A percentile compares a stretch with the other conserved stretches of the same genome.
Evolutionary conservation across 1,140 invertebrate species (phyloP).

Genomic region (Chionoecetes opilio): DNA sequence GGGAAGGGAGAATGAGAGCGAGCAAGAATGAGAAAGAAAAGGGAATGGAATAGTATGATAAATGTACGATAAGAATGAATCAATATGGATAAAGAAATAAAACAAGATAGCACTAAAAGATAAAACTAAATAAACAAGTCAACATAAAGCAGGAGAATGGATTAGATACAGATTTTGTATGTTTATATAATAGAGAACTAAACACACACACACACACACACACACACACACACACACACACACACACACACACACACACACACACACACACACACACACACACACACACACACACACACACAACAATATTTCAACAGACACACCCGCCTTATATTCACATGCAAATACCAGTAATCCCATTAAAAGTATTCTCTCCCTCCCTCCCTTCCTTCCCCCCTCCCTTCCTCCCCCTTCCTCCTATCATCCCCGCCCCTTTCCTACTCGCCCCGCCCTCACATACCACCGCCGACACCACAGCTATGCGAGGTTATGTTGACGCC

Average conservation of each 20-base stretch:
- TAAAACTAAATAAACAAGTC: background rate
- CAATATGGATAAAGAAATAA: background rate
- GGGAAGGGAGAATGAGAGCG: background rate
- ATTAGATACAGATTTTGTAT: too few relatives aligned
- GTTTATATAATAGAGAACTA: too few relatives aligned
- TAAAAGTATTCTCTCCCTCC: background rate
- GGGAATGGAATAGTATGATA: background rate
- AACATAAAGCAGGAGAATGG: background rate
- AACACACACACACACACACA: too few relatives aligned
- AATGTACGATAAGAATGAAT: background rate
- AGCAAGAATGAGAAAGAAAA: background rate
- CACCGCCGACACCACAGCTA: too few relatives aligned
- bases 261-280: conserved; percentile 23
- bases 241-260: conserved; percentile 2
- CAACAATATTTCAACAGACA: conserved; percentile 3
- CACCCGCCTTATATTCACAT: background rate
- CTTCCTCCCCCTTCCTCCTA: background rate
- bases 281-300: background rate
- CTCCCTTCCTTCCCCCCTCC: background rate
- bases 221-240: too few relatives aligned
- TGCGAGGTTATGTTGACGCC: too few relatives aligned
- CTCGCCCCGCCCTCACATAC: background rate
- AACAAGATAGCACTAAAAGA: background rate
- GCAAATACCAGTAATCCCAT: background rate
- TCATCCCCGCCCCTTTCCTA: background rate